A percentile compares a stretch with the other conserved stretches of the same genome.
phyloP scores from a whole-genome alignment of 2,888 invertebrate genomes.

The Spodoptera picta region DNA sequence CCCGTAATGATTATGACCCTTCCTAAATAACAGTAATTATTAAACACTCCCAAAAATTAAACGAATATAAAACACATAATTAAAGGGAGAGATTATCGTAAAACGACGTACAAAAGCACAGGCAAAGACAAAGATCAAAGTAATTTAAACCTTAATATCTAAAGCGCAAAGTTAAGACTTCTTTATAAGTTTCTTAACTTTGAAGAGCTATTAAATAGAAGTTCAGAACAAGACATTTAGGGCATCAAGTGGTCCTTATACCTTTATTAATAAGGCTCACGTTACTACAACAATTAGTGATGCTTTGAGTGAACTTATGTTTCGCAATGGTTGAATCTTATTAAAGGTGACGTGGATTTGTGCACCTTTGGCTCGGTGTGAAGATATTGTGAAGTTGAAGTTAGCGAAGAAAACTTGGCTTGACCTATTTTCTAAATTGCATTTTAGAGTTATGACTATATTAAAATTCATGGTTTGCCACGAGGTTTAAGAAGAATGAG shows the following conservation, averaged over 20 bases:
- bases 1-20: slow-evolving; percentile 43
- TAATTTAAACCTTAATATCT: slow-evolving; percentile 55
- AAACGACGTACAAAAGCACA: slow-evolving; percentile 43
- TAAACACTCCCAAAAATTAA: slow-evolving; percentile 49
- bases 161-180: slow-evolving; percentile 55
- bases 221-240: slow-evolving; percentile 52
- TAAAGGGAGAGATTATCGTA: slow-evolving; percentile 52
- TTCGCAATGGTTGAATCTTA: slow-evolving; percentile 55
- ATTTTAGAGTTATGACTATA: slow-evolving; percentile 42
- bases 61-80: slow-evolving; percentile 55
- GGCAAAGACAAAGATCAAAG: slow-evolving; percentile 39
- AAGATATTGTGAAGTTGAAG: slow-evolving; percentile 27
- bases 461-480: slow-evolving; percentile 43
- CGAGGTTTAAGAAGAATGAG: slow-evolving; percentile 30
- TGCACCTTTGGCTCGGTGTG: slow-evolving; percentile 26
- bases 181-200: slow-evolving; percentile 57
- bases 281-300: slow-evolving; percentile 51
- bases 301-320: slow-evolving; percentile 51
- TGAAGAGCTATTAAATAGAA: slow-evolving; percentile 58
- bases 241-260: slow-evolving; percentile 47
- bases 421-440: slow-evolving; percentile 46
- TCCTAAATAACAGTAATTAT: slow-evolving; percentile 51
- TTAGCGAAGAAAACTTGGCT: slow-evolving; percentile 27
- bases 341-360: slow-evolving; percentile 51
- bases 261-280: slow-evolving; percentile 51